Evolutionary conservation across 1,140 invertebrate species (phyloP), one percentile per base, ranked within the genome.

Genomic region (Helicoverpa armigera): DNA sequence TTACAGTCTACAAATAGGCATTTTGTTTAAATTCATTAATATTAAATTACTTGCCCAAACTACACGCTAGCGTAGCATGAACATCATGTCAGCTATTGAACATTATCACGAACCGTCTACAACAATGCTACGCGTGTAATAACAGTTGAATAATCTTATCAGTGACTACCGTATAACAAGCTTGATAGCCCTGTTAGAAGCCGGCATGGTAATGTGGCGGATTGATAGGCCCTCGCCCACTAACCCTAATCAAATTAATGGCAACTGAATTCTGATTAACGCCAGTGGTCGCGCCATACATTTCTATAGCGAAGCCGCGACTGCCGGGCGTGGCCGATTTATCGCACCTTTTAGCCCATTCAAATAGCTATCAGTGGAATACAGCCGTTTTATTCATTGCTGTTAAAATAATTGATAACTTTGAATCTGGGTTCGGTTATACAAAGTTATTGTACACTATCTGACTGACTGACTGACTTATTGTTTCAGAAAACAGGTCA

Each of bases 201-300:
- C 80, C 83, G 86, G 88, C 92, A 94, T 94, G 93, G 88, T 93
- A 92, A 94, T 93, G 91, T 83, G 89, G 72, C 83, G 91, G 91
- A 94, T 93, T 94, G 91, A 94, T 94, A 91, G 91, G 60, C 91
- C 92, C 90, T 85, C 92, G 92, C 93, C 93, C 92, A 94, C 88
- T 94, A 94, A 94, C 93, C 93, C 93, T 94, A 94, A 94, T 94
- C 92, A 94, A 94, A 94, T 92, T 90, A 92, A 94, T 94, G 90
- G 91, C 90, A 86, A 89, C 89, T 88, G 87, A 91, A 88, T 91
- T 87, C 90, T 94, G 93, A 94, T 94, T 94, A 94, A 94, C 92
- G 84, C 90, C 81, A 84, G 69, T 67, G 65, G 80, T 72, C 65
- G 60, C 80, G 87, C 89, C 85, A 92, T 94, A 93, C 89, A 94